phyloP scores from a whole-genome alignment of 2,797 vertebrate genomes.

The Taenioides sp. region DNA sequence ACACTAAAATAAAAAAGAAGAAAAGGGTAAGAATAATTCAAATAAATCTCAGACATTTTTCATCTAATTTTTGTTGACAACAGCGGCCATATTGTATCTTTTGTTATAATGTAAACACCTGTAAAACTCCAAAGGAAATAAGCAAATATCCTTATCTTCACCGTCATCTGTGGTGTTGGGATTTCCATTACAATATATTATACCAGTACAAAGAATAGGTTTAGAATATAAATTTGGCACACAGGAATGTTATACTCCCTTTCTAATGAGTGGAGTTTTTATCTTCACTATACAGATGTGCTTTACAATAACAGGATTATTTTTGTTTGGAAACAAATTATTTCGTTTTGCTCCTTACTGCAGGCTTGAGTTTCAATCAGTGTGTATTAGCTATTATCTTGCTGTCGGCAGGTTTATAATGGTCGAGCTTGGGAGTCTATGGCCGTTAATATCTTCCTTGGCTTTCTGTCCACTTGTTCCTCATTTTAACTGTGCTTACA shows the following conservation, averaged over 20 bases:
- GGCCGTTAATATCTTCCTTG: slow-evolving; percentile 32
- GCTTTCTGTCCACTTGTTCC: slow-evolving; percentile 43
- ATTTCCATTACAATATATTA: too few species aligned
- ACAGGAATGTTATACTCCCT: not conserved
- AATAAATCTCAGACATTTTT: too few species aligned
- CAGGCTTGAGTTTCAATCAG: not conserved
- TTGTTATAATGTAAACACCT: too few species aligned
- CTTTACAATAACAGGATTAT: not conserved
- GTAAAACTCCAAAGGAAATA: too few species aligned
- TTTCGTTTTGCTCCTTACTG: not conserved
- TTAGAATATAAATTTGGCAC: not conserved
- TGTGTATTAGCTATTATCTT: not conserved
- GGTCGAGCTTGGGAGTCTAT: not conserved
- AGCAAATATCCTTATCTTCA: too few species aligned
- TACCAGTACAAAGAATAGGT: too few species aligned
- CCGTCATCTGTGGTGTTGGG: too few species aligned
- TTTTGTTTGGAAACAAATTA: not conserved
- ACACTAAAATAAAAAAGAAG: too few species aligned
- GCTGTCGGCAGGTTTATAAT: not conserved
- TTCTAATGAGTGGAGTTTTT: not conserved
- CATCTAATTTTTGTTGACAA: too few species aligned
- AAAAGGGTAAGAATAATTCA: too few species aligned
- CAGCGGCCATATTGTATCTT: too few species aligned
- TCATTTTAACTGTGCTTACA: slow-evolving; percentile 37
- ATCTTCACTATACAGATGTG: not conserved